phyloP scores from a whole-genome alignment of 92 coral and sea anemone genomes.

The Zoanthus solanderi region DNA sequence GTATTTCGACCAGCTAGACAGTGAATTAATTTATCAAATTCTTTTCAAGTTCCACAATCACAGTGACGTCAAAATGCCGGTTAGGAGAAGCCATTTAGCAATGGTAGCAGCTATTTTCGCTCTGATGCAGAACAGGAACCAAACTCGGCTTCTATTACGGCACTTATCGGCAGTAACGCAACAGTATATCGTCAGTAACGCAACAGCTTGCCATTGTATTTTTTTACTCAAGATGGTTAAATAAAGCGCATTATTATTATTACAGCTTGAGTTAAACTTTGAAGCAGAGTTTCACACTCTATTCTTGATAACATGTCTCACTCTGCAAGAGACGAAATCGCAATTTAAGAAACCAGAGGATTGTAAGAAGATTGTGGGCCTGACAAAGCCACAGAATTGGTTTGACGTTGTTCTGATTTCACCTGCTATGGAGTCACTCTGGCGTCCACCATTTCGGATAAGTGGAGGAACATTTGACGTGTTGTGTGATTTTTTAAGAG shows the following conservation, averaged over 20 bases:
- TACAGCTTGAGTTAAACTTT: conserved; percentile 9
- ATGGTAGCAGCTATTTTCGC: conserved; percentile 4
- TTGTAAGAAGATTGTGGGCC: conserved; percentile 16
- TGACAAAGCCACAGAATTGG: conserved; percentile 36
- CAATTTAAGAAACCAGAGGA: background rate
- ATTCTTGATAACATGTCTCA: background rate
- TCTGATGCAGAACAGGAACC: conserved; percentile 4
- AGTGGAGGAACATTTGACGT: conserved; percentile 29
- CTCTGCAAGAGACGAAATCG: conserved; percentile 4
- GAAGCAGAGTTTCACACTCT: conserved; percentile 12
- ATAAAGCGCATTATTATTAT: no score
- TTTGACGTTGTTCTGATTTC: conserved; percentile 36
- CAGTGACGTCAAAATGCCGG: conserved; percentile 8
- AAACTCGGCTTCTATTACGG: conserved; percentile 16
- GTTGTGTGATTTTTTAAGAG: conserved; percentile 41
- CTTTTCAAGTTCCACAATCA: conserved; percentile 14
- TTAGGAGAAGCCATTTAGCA: conserved; percentile 21
- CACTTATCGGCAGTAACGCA: conserved; percentile 8
- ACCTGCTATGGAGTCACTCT: background rate
- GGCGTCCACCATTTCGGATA: conserved; percentile 25
- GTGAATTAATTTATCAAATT: background rate
- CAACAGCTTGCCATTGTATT: no score
- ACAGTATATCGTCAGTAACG: background rate
- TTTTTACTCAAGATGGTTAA: no score
- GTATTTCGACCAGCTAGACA: conserved; percentile 12